phyloP scores from a whole-genome alignment of 2,113 vertebrate genomes.

The Ceyx cyanopectus region DNA sequence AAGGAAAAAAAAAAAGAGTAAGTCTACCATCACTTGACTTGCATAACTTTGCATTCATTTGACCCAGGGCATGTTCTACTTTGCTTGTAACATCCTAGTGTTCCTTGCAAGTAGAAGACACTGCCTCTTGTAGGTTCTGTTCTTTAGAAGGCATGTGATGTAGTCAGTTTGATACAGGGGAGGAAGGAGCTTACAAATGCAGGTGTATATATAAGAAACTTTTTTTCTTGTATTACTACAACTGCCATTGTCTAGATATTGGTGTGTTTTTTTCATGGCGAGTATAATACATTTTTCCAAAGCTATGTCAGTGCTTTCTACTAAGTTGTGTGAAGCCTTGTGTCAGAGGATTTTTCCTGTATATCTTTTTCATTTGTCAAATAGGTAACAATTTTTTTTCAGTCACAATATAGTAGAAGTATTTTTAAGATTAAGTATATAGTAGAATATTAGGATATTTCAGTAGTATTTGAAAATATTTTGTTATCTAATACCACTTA shows the following conservation, averaged over 20 bases:
- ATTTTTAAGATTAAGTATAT: not conserved
- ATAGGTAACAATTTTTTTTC: not conserved
- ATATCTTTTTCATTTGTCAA: not conserved
- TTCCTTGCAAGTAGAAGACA: not conserved
- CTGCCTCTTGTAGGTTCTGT: not conserved
- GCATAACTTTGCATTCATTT: not conserved
- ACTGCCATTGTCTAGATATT: not conserved
- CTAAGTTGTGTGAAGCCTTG: not conserved
- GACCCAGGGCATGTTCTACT: not conserved
- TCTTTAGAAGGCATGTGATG: not conserved
- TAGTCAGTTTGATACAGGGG: not conserved
- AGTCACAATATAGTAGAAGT: not conserved
- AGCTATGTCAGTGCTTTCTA: not conserved
- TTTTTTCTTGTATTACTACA: not conserved
- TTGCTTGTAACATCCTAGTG: not conserved
- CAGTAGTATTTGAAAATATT: not conserved
- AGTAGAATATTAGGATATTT: not conserved
- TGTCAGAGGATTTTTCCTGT: not conserved
- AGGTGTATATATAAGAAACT: not conserved
- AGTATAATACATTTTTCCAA: not conserved
- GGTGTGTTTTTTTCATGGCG: not conserved
- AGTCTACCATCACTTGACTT: not conserved
- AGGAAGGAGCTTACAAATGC: not conserved
- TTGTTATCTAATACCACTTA: not conserved
- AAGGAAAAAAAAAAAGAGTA: not conserved